Base-by-base conservation (phyloP, 2,888 invertebrate species). In the Torymus aiolomorphi region DNA sequence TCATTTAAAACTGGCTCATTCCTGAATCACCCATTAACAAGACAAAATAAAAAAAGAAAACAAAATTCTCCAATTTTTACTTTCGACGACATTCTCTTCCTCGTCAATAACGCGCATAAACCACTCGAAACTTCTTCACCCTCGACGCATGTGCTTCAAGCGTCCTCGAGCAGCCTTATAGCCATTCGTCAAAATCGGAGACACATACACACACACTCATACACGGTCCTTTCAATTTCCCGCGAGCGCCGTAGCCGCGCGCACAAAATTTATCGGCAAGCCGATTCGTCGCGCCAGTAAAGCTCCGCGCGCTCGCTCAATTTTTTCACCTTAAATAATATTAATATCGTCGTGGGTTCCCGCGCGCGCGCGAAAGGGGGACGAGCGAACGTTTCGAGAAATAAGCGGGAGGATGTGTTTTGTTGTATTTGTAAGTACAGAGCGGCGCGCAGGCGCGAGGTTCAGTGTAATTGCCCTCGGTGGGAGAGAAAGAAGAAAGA, bases 281-380 rank as follows among this genome's bases (percentile, higher is more conserved):
- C 49, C 59, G 51, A 81, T 79, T 73, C 65, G 79, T 62, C 20
- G 2, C 80, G 80, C 80, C 31, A 67, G 66, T 76, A 80, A 80
- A 78, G 61, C 73, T 72, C 59, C 20, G 59, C 42, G 56, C 78
- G 78, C 51, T 31, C 51, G 49, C 49, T 79, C 24, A 80, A 80
- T 80, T 76, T 75, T 75, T 80, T 42, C 8, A 20, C 20, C 71
- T 66, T 76, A 76, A 80, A 80, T 80, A 80, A 80, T 70, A 65
- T 71, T 71, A 72, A 75, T 66, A 62, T 80, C 24, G 54, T 49
- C 62, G 57, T 12, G 42, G 65, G 51, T 61, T 61, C 11, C 12
- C 10, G 20, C 10, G 20, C 18, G 11, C 10, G 20, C 10, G 20
- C 18, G 11, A 59, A 59, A 42, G 14, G 18, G 57, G 13, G 54